Evolutionary conservation across 2,113 vertebrate species (phyloP).

Genomic region (Paraplagusia blochii): DNA sequence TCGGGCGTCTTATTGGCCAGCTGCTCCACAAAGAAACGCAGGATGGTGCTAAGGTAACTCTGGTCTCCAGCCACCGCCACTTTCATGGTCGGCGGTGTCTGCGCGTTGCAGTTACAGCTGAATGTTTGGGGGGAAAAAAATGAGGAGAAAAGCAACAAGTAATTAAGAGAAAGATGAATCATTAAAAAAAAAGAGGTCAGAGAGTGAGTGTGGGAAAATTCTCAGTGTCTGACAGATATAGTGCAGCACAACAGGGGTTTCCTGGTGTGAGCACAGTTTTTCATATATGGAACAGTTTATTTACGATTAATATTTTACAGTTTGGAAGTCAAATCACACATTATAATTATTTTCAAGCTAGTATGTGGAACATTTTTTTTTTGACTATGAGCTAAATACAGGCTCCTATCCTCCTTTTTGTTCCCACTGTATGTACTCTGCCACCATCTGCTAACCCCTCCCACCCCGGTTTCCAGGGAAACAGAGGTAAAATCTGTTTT

Average conservation of each 20-base stretch:
- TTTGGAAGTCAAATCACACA: background rate
- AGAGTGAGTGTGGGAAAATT: slow-evolving; percentile 14
- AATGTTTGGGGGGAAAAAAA: background rate
- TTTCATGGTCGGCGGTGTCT: slow-evolving; percentile 76
- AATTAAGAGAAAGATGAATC: slow-evolving; percentile 9
- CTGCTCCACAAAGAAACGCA: slow-evolving; percentile 79
- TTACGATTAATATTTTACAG: too few species aligned
- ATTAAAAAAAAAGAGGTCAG: slow-evolving; percentile 14
- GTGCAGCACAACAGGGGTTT: slow-evolving; percentile 1
- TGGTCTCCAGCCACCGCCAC: slow-evolving; percentile 76
- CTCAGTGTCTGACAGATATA: slow-evolving; percentile 9
- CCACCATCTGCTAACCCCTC: too few species aligned
- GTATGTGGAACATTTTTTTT: too few species aligned
- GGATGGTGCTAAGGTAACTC: slow-evolving; percentile 77
- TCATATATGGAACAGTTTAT: background rate
- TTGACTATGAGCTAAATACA: too few species aligned
- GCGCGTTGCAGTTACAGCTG: slow-evolving; percentile 81
- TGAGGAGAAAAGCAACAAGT: slow-evolving; percentile 6
- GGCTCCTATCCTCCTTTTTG: too few species aligned
- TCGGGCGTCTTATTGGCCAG: slow-evolving; percentile 79
- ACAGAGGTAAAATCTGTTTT: too few species aligned
- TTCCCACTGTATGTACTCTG: too few species aligned
- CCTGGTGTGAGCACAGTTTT: slow-evolving; percentile 10
- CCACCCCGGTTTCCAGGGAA: too few species aligned
- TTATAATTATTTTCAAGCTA: background rate